Percentiles rank a stretch among this genome's conserved stretches.
Evolutionary conservation across 2,113 vertebrate species (phyloP).

Genomic region (Salvelinus fontinalis): DNA sequence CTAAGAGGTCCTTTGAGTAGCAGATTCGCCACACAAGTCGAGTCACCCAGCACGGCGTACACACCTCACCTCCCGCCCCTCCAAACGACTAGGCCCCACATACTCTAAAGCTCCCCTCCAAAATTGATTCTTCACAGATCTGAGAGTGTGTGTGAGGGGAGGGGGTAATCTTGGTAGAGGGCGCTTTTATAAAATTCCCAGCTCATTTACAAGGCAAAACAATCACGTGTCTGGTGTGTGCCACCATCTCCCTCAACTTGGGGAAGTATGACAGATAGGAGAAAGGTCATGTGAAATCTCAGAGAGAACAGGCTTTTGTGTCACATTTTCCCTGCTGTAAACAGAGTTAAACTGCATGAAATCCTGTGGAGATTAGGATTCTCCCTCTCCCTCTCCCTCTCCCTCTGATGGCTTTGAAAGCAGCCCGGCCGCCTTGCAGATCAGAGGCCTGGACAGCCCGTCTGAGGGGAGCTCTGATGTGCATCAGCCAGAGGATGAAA

Average conservation of each 20-base stretch:
- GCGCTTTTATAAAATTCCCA: slow-evolving; percentile 23
- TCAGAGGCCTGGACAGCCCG: slow-evolving; percentile 12
- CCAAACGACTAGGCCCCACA: slow-evolving; percentile 18
- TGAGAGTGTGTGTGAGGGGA: slow-evolving; percentile 2
- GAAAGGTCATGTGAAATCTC: slow-evolving; percentile 35
- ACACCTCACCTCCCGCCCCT: slow-evolving; percentile 6
- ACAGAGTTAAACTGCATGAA: slow-evolving; percentile 53
- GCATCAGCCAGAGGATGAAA: slow-evolving; percentile 8
- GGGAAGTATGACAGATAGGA: slow-evolving; percentile 18
- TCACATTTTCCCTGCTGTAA: slow-evolving; percentile 43
- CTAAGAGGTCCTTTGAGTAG: slow-evolving; percentile 40
- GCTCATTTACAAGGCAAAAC: slow-evolving; percentile 51
- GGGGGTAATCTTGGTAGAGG: slow-evolving; percentile 20
- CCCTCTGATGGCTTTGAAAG: slow-evolving; percentile 24
- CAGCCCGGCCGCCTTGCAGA: slow-evolving; percentile 5
- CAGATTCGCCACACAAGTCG: slow-evolving; percentile 39
- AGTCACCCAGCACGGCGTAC: slow-evolving; percentile 23
- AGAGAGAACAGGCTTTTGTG: slow-evolving; percentile 27
- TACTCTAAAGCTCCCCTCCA: slow-evolving; percentile 24
- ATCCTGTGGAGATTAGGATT: slow-evolving; percentile 42
- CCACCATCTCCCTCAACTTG: slow-evolving; percentile 16
- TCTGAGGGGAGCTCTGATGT: neutral
- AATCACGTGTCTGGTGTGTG: slow-evolving; percentile 7
- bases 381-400: neutral
- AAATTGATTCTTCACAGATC: slow-evolving; percentile 53